Percentiles rank a stretch among this genome's conserved stretches.
Conservation (phyloP, 2,888 invertebrate species). For the Ectemnius lituratus region DNA sequence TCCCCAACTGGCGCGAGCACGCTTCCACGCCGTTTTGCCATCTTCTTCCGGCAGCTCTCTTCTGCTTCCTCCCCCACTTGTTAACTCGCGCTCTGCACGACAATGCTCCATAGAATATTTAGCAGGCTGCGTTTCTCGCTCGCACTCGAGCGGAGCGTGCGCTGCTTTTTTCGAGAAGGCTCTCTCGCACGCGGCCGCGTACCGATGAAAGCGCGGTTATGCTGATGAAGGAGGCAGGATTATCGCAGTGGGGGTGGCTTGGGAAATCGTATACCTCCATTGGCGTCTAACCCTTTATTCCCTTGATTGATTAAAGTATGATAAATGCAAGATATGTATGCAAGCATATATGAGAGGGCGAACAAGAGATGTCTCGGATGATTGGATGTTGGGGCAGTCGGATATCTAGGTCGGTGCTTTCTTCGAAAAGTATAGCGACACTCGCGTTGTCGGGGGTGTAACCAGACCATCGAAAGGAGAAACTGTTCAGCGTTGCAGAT, state of each 20-base stretch:
- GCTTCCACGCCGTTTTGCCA: constrained; percentile 20
- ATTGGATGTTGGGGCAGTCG: not conserved
- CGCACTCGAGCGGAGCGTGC: too few relatives aligned
- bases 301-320: not conserved
- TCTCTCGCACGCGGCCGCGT: constrained; percentile 61
- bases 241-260: not conserved
- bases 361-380: constrained; percentile 42
- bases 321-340: not conserved
- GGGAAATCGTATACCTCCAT: not conserved
- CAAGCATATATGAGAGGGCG: constrained; percentile 18
- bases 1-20: constrained; percentile 34
- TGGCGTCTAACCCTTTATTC: too few relatives aligned
- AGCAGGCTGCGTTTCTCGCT: constrained; percentile 58
- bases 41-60: constrained; percentile 17
- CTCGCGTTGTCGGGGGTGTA: constrained; percentile 7
- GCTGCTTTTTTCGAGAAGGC: constrained; percentile 18
- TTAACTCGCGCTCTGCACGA: constrained; percentile 38
- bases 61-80: constrained; percentile 37
- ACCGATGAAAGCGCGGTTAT: constrained; percentile 43
- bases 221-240: constrained; percentile 36
- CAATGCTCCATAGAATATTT: constrained; percentile 72
- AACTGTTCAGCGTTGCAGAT: constrained; percentile 39
- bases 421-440: too few relatives aligned
- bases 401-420: too few relatives aligned
- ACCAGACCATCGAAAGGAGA: constrained; percentile 19